Evolutionary conservation across 92 coral and sea anemone genomes (phyloP).

Genomic region (Umimayanthus kanabou): DNA sequence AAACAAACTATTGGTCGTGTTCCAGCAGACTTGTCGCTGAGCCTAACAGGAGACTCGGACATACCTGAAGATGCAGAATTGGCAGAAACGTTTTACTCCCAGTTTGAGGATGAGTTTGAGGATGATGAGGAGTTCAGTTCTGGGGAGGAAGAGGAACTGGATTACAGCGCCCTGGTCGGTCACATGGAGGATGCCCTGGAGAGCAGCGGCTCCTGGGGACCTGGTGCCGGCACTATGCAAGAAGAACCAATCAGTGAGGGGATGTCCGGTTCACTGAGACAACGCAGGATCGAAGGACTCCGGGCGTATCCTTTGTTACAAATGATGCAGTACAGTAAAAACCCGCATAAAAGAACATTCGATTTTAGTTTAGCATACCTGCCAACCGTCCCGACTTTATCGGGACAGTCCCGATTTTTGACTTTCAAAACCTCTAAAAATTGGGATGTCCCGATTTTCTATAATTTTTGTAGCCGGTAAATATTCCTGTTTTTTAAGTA

Average conservation of each 20-base stretch:
- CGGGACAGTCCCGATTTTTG: too few relatives aligned
- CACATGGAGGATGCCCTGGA: conserved; percentile 89
- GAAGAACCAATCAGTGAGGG: conserved; percentile 69
- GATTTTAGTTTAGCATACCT: too few relatives aligned
- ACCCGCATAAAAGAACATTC: too few relatives aligned
- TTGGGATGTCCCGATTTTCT: too few relatives aligned
- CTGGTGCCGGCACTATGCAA: conserved; percentile 59
- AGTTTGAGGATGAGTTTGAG: conserved; percentile 95
- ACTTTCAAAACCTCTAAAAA: too few relatives aligned
- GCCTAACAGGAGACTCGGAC: conserved; percentile 72
- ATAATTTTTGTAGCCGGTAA: too few relatives aligned
- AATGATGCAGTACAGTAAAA: too few relatives aligned
- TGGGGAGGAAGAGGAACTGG: conserved; percentile 67
- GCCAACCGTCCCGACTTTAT: too few relatives aligned
- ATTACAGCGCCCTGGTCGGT: conserved; percentile 77
- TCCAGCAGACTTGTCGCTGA: conserved; percentile 45
- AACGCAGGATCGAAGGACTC: conserved; percentile 75
- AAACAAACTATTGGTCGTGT: neutral
- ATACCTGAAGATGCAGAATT: conserved; percentile 89
- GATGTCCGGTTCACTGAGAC: conserved; percentile 60
- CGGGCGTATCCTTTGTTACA: conserved; percentile 78
- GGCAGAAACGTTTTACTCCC: conserved; percentile 97
- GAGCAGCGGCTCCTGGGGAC: conserved; percentile 56
- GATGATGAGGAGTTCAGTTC: conserved; percentile 71
- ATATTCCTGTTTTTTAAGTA: too few relatives aligned